Conservation (phyloP, 2,113 vertebrate species). For the Hippocampus abdominalis region DNA sequence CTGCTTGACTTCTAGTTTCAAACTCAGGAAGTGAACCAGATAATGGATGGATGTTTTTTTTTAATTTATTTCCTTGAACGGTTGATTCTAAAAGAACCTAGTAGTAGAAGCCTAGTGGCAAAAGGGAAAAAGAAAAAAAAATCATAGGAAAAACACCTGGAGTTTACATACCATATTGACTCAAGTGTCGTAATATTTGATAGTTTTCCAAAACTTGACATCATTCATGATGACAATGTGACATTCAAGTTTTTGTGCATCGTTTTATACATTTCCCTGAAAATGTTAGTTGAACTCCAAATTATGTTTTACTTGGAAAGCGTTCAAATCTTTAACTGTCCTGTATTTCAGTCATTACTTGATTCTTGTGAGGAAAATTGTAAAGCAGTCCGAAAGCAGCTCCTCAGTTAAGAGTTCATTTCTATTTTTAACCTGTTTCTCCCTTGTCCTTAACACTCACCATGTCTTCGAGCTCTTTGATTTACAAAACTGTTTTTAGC, state of each 20-base stretch:
- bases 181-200: too few relatives aligned
- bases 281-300: not conserved
- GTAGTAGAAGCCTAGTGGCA: too few relatives aligned
- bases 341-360: not conserved
- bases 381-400: not conserved
- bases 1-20: too few relatives aligned
- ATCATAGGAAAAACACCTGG: too few relatives aligned
- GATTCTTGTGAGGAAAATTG: not conserved
- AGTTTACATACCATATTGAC: too few relatives aligned
- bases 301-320: not conserved
- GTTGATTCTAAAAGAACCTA: too few relatives aligned
- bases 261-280: not conserved
- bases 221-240: not conserved
- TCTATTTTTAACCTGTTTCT: not conserved
- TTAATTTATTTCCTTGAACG: too few relatives aligned
- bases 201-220: not conserved
- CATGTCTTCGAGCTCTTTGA: not conserved
- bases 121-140: too few relatives aligned
- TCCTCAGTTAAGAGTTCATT: not conserved
- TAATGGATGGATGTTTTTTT: too few relatives aligned
- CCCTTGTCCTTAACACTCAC: not conserved
- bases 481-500: constrained; percentile 6
- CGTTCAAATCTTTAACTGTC: not conserved
- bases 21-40: too few relatives aligned
- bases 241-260: not conserved